Base-by-base conservation (phyloP, 1,140 invertebrate species). In the Drosophila paulistorum region DNA sequence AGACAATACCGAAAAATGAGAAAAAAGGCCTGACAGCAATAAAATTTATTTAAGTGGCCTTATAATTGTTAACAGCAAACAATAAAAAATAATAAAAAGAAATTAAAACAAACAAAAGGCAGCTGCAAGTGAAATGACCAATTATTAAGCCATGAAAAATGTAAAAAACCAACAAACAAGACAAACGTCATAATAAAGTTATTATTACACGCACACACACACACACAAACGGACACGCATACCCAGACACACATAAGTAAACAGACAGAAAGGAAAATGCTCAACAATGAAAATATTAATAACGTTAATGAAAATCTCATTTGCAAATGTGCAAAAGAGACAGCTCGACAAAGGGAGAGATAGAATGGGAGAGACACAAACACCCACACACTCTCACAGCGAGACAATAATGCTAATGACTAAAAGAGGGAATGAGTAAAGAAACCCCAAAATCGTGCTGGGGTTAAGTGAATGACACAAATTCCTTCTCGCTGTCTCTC, bases 41-140 rank as follows among this genome's bases (percentile, higher is more conserved):
- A 73, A 84, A 84, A 84, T 83, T 76, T 83, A 83, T 83, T 83
- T 83, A 84, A 84, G 81, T 84, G 81, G 80, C 76, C 76, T 83
- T 76, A 84, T 84, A 84, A 84, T 84, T 84, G 81, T 77, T 82
- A 77, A 83, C 81, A 77, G 76, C 81, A 83, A 70, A 55, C 66
- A 64, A 61, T 65, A 78, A 65, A 74, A 61, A 55, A 73, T 37
- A 41, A 68, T 37, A 74, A 60, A 61, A 68, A 61, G 39, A 55
- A 67, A 60, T 62, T 42, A 74, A 68, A 51, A 42, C 60, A 76
- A 83, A 84, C 81, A 84, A 79, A 83, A 79, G 77, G 45, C 81
- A 65, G 80, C 73, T 84, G 76, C 77, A 79, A 76, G 66, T 79
- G 81, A 84, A 84, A 84, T 84, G 81, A 83, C 69, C 80, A 84